Conservation (phyloP, 2,797 vertebrate genomes). For the Cyprinella venusta region DNA sequence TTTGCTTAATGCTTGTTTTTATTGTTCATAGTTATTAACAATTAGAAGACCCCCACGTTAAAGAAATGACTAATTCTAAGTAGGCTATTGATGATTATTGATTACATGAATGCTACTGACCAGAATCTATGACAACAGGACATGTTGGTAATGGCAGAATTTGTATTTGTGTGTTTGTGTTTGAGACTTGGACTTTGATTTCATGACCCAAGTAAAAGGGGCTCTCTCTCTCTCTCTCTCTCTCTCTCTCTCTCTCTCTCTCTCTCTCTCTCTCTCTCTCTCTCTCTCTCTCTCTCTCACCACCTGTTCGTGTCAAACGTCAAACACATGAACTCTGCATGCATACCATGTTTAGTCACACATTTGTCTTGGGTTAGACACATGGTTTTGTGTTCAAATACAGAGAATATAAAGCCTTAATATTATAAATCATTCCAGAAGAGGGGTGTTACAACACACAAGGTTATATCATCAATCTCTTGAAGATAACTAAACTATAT, state of each 20-base stretch:
- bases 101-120: background rate
- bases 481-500: background rate
- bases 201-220: constrained; percentile 24
- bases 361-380: constrained; percentile 63
- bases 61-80: background rate
- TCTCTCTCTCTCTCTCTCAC: constrained; percentile 30
- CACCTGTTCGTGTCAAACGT: constrained; percentile 52
- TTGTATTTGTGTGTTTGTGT: background rate
- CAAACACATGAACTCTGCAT: constrained; percentile 35
- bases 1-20: background rate
- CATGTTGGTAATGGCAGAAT: background rate
- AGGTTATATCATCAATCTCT: background rate
- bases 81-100: too few relatives aligned
- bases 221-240: background rate
- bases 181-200: constrained; percentile 3
- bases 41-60: background rate
- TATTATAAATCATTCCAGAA: constrained; percentile 9
- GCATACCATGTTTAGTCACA: constrained; percentile 47
- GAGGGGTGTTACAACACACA: background rate
- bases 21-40: background rate
- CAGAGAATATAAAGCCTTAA: background rate
- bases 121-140: background rate
- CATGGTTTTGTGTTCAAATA: constrained; percentile 29
- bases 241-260: constrained; percentile 24
- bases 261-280: constrained; percentile 10